Evolutionary conservation across 2,888 invertebrate species (phyloP).

Genomic region (Linhomoeus sp.): DNA sequence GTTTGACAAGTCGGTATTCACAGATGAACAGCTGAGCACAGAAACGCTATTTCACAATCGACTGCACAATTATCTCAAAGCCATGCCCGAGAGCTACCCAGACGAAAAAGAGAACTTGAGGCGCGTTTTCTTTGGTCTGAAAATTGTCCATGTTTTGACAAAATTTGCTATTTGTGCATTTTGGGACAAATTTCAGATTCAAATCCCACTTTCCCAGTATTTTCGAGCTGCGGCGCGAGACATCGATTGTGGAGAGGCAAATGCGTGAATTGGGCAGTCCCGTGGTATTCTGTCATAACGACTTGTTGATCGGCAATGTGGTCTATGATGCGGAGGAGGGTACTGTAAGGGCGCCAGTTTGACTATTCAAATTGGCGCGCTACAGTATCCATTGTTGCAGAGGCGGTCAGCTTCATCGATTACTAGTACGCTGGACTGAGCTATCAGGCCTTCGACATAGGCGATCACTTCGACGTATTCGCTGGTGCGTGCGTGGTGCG

Average conservation of each 20-base stretch:
- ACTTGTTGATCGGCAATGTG: conserved; percentile 79
- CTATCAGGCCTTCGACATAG: conserved; percentile 86
- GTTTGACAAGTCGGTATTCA: neutral
- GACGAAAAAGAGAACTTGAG: no score
- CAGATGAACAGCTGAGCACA: conserved; percentile 7
- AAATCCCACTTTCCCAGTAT: conserved; percentile 1
- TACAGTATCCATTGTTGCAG: no score
- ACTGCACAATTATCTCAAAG: no score
- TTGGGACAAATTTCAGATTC: conserved; percentile 9
- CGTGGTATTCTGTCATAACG: conserved; percentile 87
- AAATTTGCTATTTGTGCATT: no score
- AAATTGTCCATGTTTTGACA: no score
- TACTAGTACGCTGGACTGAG: conserved; percentile 86
- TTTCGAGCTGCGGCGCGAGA: conserved; percentile 1
- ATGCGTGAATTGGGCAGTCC: conserved; percentile 13
- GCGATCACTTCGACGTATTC: conserved; percentile 92
- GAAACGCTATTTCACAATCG: no score
- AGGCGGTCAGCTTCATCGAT: conserved; percentile 87
- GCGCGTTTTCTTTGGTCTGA: no score
- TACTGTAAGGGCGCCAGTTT: conserved; percentile 8
- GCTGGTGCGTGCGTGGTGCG: no score
- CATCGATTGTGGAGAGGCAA: conserved; percentile 6
- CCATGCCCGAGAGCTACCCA: no score
- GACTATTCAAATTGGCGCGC: no score
- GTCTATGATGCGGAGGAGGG: conserved; percentile 47